phyloP scores from a whole-genome alignment of 2,113 vertebrate genomes.

The Aphyosemion australe region DNA sequence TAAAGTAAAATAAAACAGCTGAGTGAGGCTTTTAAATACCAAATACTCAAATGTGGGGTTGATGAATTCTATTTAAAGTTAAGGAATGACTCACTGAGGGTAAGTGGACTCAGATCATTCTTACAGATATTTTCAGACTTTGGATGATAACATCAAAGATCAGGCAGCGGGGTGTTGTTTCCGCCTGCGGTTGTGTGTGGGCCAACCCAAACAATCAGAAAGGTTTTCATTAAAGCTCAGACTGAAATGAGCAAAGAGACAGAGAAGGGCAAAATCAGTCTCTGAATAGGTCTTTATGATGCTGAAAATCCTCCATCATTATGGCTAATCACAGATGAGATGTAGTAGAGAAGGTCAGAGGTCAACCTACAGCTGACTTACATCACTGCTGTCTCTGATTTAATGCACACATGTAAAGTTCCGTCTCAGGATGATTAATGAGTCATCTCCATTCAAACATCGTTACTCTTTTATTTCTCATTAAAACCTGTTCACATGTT shows the following conservation, averaged over 20 bases:
- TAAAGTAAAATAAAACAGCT: background rate
- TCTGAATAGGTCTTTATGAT: too few species aligned
- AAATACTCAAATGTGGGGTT: too few species aligned
- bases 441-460: conserved; percentile 33
- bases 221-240: conserved; percentile 10
- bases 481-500: conserved; percentile 44
- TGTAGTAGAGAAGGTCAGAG: too few species aligned
- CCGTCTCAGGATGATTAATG: background rate
- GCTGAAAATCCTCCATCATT: too few species aligned
- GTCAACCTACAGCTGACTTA: too few species aligned
- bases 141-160: conserved; percentile 5
- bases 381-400: too few species aligned
- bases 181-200: background rate
- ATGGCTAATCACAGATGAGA: too few species aligned
- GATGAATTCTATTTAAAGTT: background rate
- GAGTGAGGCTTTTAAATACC: background rate
- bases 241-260: too few species aligned
- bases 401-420: too few species aligned
- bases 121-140: background rate
- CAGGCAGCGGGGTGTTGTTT: background rate
- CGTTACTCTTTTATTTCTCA: conserved; percentile 37
- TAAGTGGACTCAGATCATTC: background rate
- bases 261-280: too few species aligned
- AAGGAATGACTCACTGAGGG: background rate
- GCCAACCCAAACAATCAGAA: conserved; percentile 32